Conservation (phyloP, 2,797 vertebrate species). For the Yasuhikotakia modesta region DNA sequence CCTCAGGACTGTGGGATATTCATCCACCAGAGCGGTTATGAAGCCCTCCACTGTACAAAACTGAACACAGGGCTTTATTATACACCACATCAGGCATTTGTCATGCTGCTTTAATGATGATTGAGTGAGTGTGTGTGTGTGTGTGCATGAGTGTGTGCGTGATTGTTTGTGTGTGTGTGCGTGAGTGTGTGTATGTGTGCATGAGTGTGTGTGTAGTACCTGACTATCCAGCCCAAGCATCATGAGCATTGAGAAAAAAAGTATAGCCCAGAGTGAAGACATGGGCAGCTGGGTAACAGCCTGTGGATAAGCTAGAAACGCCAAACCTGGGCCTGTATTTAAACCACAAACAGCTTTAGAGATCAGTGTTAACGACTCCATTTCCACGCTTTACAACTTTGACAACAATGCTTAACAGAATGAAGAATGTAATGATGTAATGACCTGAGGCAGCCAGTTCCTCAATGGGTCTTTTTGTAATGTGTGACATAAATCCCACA, state of each 20-base stretch:
- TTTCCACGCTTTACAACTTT: background rate
- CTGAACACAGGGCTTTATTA: conserved; percentile 62
- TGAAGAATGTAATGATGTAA: background rate
- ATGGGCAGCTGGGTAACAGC: conserved; percentile 89
- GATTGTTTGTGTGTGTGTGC: conserved; percentile 17
- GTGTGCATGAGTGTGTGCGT: background rate
- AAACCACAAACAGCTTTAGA: conserved; percentile 28
- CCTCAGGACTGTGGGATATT: conserved; percentile 83
- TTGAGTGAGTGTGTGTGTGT: no score
- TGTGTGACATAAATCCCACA: conserved; percentile 90
- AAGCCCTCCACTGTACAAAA: conserved; percentile 94
- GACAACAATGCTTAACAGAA: background rate
- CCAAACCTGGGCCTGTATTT: conserved; percentile 84
- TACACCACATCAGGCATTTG: no score
- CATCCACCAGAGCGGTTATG: conserved; percentile 89
- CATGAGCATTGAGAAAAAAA: conserved; percentile 94
- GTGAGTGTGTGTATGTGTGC: conserved; percentile 7
- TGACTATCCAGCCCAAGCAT: conserved; percentile 93
- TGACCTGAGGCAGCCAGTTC: conserved; percentile 89
- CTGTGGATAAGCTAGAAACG: conserved; percentile 90
- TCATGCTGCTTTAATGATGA: background rate
- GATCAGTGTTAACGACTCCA: background rate
- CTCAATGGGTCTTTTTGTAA: conserved; percentile 87
- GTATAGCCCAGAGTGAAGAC: conserved; percentile 89
- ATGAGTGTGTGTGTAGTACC: conserved; percentile 57